Evolutionary conservation across 2,888 invertebrate genomes (phyloP).

Genomic region (Parelbella ahira): DNA sequence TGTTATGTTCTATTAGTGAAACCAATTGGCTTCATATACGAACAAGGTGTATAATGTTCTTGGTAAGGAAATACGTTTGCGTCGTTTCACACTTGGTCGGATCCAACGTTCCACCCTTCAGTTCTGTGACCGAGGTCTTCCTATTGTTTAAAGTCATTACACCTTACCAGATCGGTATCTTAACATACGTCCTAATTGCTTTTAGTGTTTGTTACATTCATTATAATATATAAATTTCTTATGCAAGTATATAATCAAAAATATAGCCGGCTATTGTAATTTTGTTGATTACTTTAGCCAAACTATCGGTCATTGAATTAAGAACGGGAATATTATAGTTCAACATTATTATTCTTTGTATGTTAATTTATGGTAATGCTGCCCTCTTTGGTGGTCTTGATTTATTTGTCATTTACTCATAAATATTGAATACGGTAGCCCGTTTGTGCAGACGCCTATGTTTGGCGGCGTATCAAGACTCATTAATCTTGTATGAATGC

Average conservation of each 20-base stretch:
- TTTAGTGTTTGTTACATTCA: too few relatives aligned
- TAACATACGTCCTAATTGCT: too few relatives aligned
- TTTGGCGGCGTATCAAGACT: too few relatives aligned
- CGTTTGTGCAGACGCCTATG: too few relatives aligned
- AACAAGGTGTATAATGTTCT: slow-evolving; percentile 1
- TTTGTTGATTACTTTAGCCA: slow-evolving; percentile 1
- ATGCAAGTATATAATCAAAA: too few relatives aligned
- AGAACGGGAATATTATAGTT: slow-evolving; percentile 2
- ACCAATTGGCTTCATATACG: slow-evolving; percentile 1
- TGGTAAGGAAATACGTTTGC: slow-evolving; percentile 62
- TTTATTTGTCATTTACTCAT: slow-evolving; percentile 2
- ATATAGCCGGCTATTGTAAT: too few relatives aligned
- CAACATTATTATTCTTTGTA: slow-evolving; percentile 20
- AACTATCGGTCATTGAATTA: slow-evolving; percentile 12
- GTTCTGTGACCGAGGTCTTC: slow-evolving; percentile 38
- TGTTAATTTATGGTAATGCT: slow-evolving; percentile 23
- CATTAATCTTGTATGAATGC: too few relatives aligned
- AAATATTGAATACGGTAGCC: too few relatives aligned
- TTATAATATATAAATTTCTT: too few relatives aligned
- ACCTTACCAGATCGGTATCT: slow-evolving; percentile 28
- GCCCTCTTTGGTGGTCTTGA: slow-evolving; percentile 19
- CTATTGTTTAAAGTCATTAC: slow-evolving; percentile 52
- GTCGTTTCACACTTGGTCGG: slow-evolving; percentile 57
- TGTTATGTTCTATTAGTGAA: too few relatives aligned
- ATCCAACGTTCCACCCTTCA: slow-evolving; percentile 37